Evolutionary conservation across 2,888 invertebrate species (phyloP), one percentile per base, ranked within the genome.

Genomic region (Sipha maydis): DNA sequence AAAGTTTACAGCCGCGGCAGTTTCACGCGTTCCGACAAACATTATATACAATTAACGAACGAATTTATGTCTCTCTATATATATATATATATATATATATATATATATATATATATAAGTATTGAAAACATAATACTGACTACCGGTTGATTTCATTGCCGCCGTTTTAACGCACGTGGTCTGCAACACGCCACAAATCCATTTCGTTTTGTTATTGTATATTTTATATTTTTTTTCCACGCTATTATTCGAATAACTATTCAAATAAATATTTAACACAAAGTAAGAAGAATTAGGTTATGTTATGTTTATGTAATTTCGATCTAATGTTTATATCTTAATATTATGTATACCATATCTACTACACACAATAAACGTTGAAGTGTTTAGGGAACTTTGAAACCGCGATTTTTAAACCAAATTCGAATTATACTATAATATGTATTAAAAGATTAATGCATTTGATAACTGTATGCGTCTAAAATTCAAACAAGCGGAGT

Each of bases 81-180:
- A 54, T 11, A 4, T 41, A 41, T 41, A 41, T 7, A 9, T 77
- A 19, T 48, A 77, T 48, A 48, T 9, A 77, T 28, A 34, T 48
- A 38, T 76, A 17, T 76, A 8, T 77, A n/a, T 77, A 77, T 8
- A 41, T 9, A 77, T n/a, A 41, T 54, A n/a, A 48, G 19, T 77
- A 48, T 48, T 77, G 48, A 28, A 19, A 61, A 61, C 25, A 77
- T 28, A 77, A 28, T 77, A 28, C 41, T 28, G 77, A 77, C 77
- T 77, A 77, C 77, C 28, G 77, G 77, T 77, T 77, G 77, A 77
- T 77, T 54, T 77, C 77, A 54, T 77, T 77, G 77, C 77, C 77
- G 28, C 48, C 0, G 19, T 48, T 19, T 54, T 8, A 28, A 48
- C n/a, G 61, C 61, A 61, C 61, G 25, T 5, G 25, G 61, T 61